Conservation (phyloP, 1,140 invertebrate genomes). For the Wiebesia pumilae region DNA sequence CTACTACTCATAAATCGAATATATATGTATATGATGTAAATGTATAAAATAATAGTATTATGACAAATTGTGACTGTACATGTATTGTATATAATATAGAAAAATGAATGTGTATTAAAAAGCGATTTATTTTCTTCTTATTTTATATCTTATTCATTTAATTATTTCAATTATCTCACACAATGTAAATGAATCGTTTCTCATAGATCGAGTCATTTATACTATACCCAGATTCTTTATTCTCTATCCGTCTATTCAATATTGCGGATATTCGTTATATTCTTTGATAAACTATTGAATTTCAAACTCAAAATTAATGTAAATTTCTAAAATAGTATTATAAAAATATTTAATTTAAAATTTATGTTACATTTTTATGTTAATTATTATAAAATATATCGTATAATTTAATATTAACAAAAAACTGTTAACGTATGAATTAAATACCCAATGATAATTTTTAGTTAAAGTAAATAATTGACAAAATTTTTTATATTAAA, state of each 20-base stretch:
- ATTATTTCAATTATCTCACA: not conserved
- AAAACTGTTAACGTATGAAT: too few relatives aligned
- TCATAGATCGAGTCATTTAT: not conserved
- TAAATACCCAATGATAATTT: too few relatives aligned
- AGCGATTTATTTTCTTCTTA: conserved; percentile 22
- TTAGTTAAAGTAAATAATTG: too few relatives aligned
- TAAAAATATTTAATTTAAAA: not conserved
- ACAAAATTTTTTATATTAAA: too few relatives aligned
- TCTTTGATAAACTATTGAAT: not conserved
- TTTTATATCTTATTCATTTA: not conserved
- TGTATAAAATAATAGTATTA: conserved; percentile 55
- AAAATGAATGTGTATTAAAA: conserved; percentile 57
- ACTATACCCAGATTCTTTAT: not conserved
- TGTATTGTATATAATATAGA: conserved; percentile 62
- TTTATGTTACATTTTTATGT: too few relatives aligned
- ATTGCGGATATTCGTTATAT: not conserved
- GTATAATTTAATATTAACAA: too few relatives aligned
- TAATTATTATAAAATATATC: too few relatives aligned
- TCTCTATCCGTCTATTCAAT: not conserved
- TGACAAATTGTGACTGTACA: conserved; percentile 53
- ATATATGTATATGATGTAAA: conserved; percentile 56
- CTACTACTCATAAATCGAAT: conserved; percentile 36
- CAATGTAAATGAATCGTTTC: not conserved
- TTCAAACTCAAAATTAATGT: not conserved
- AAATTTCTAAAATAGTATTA: not conserved